A percentile compares a stretch with the other conserved stretches of the same genome.
These are phyloP conservation scores for Leptopilina clavipes DNA, from an alignment of 1,140 invertebrate species.

Conservation along the genomic window DNA sequence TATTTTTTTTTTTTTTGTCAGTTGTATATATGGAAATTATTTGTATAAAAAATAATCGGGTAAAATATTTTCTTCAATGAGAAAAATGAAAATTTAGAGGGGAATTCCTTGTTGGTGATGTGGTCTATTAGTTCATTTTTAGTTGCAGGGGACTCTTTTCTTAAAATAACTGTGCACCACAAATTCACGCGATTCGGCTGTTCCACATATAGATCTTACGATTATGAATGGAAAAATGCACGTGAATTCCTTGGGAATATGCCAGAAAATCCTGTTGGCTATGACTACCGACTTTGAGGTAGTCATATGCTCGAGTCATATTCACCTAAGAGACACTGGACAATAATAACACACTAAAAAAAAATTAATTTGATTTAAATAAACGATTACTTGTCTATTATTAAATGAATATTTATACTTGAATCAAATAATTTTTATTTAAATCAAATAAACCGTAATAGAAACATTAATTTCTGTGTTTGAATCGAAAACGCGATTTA, in stretches of 20 bases:
- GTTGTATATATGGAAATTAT: too few species aligned
- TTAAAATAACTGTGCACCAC: constrained; percentile 59
- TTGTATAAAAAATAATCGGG: too few species aligned
- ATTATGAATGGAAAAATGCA: constrained; percentile 73
- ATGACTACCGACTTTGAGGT: constrained; percentile 44
- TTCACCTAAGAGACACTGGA: constrained; percentile 52
- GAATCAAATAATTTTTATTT: too few species aligned
- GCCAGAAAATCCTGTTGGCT: constrained; percentile 3
- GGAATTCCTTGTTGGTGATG: neutral
- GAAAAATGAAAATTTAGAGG: too few species aligned
- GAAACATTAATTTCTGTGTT: too few species aligned
- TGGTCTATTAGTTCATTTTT: neutral
- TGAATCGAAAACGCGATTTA: too few species aligned
- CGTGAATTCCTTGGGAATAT: constrained; percentile 46
- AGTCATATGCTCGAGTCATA: neutral
- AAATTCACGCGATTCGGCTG: constrained; percentile 54
- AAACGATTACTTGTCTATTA: too few species aligned
- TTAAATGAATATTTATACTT: too few species aligned
- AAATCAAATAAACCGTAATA: too few species aligned
- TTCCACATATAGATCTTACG: constrained; percentile 59
- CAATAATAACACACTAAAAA: constrained; percentile 50
- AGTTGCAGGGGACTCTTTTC: constrained; percentile 39
- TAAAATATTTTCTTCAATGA: too few species aligned
- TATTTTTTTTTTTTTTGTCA: neutral
- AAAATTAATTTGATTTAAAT: too few species aligned